Conservation (phyloP, 2,113 vertebrate species). For the Mionectes macconnelli region DNA sequence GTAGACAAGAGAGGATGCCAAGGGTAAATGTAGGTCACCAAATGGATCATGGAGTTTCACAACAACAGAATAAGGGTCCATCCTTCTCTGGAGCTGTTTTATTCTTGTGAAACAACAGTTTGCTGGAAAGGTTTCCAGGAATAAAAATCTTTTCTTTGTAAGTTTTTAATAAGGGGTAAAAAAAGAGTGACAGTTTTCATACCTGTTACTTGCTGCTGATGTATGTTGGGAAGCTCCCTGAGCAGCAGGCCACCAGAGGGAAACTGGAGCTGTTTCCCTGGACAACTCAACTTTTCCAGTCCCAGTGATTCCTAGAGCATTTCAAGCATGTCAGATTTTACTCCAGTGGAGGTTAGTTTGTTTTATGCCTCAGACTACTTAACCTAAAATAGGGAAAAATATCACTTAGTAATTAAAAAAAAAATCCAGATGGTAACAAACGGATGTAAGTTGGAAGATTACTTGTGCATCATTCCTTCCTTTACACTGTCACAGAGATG, state of each 20-base stretch:
- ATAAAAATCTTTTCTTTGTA: not conserved
- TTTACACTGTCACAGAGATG: not conserved
- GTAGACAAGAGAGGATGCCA: not conserved
- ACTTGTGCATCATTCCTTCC: not conserved
- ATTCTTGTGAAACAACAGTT: not conserved
- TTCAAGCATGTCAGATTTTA: not conserved
- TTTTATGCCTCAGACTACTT: not conserved
- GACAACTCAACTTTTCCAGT: not conserved
- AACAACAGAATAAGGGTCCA: not conserved
- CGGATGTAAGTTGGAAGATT: not conserved
- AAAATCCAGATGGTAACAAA: not conserved
- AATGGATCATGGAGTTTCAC: not conserved
- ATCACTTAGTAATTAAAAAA: not conserved
- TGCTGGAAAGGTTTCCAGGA: not conserved
- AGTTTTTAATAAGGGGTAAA: not conserved
- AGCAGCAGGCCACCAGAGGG: not conserved
- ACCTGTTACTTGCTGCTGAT: not conserved
- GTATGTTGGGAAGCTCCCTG: fast-evolving
- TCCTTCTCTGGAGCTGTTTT: not conserved
- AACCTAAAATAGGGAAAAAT: not conserved
- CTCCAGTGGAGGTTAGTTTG: not conserved
- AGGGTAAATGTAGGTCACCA: not conserved
- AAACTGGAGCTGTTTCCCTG: not conserved
- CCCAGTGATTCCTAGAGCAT: not conserved
- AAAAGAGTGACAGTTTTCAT: not conserved